These are phyloP conservation scores for Drosophila neocordata DNA, from an alignment of 1,140 invertebrate genomes.

Conservation along the genomic window DNA sequence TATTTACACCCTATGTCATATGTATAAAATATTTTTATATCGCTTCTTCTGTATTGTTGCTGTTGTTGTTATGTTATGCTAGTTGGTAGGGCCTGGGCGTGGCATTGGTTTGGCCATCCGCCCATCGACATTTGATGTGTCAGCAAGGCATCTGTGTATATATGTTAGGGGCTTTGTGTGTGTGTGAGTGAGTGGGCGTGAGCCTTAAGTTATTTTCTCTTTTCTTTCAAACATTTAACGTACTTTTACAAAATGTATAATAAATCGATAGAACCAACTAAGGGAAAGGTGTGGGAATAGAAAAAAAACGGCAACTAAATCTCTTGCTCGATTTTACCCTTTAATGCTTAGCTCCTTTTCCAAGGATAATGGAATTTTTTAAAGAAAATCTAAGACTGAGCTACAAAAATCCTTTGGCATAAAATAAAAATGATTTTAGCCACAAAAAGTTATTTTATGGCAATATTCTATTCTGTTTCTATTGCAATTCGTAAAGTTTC, in stretches of 20 bases:
- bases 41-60: constrained; percentile 49
- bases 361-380: neutral
- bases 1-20: constrained; percentile 49
- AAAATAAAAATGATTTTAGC: neutral
- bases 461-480: too few relatives aligned
- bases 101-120: constrained; percentile 56
- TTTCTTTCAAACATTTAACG: constrained; percentile 53
- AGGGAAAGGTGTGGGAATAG: constrained; percentile 11
- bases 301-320: constrained; percentile 6
- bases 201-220: constrained; percentile 31
- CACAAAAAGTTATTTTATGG: too few relatives aligned
- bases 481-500: neutral
- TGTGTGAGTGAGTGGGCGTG: constrained; percentile 39
- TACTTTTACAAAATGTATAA: constrained; percentile 53
- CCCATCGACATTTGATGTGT: constrained; percentile 72
- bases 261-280: constrained; percentile 65
- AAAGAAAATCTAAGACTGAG: constrained; percentile 1
- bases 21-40: constrained; percentile 72
- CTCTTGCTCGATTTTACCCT: constrained; percentile 12
- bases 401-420: neutral
- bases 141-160: constrained; percentile 37
- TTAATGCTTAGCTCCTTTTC: constrained; percentile 9
- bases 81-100: constrained; percentile 47
- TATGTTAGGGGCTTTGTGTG: neutral
- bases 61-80: constrained; percentile 37